These are phyloP conservation scores for Actenoides hombroni DNA, from an alignment of 2,113 vertebrate genomes.

Conservation along the genomic window DNA sequence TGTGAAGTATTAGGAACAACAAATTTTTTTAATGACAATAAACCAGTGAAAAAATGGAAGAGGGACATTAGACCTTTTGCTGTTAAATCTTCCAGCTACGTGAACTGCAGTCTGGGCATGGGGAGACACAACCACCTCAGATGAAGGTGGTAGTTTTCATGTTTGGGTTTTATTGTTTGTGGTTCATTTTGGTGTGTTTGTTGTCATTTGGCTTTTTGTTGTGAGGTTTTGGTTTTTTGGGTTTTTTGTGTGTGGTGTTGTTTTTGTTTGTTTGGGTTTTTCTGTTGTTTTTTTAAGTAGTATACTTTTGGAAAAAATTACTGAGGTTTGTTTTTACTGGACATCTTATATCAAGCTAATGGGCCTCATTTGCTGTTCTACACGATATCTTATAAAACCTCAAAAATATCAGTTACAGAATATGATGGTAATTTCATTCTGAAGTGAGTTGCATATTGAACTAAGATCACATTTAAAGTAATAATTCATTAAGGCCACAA, in stretches of 20 bases:
- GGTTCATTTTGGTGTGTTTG: not conserved
- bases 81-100: not conserved
- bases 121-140: not conserved
- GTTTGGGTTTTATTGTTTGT: not conserved
- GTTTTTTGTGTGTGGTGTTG: too few relatives aligned
- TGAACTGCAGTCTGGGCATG: accelerated
- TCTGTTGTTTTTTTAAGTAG: not conserved
- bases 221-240: too few relatives aligned
- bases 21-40: not conserved
- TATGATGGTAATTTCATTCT: not conserved
- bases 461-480: not conserved
- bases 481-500: conserved; percentile 13
- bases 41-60: not conserved
- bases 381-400: accelerated
- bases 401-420: not conserved
- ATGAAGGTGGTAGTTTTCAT: accelerated
- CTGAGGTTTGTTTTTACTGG: not conserved
- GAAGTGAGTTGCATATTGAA: not conserved
- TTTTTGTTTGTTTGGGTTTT: not conserved
- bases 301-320: not conserved
- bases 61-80: not conserved
- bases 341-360: not conserved
- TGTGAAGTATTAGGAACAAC: not conserved
- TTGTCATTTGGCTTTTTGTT: not conserved
- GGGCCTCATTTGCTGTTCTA: not conserved